Base-by-base conservation (phyloP, 2,797 vertebrate species). In the Propithecus perrieri region DNA sequence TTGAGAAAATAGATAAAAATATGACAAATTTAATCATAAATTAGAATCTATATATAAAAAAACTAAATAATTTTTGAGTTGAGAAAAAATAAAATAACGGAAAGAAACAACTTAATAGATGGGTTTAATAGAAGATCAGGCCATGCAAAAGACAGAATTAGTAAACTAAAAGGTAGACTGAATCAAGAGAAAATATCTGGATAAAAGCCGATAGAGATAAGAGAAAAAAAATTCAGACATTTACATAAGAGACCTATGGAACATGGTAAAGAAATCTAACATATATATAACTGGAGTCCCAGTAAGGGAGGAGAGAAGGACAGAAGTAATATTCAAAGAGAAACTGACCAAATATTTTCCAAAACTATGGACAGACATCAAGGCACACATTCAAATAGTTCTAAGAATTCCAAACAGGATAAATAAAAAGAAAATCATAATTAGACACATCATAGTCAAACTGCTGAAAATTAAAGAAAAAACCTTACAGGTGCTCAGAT, bases 251-350 rank as follows among this genome's bases (percentile, higher is more conserved):
- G 53, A 80, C 24, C 24, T 75, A 61, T 3, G 43, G 18, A 76
- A 46, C 28, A 86, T 53, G 33, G 30, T n/a, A 69, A 53, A 80
- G 33, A 53, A 63, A 69, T 89, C 35, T 71, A 86, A 65, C 33
- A 63, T 63, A 63, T 63, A 65, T 57, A 57, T 65, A 43, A 63
- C 2, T 87, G 35, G 50, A 92, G 12, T 89, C 7, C n/a, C 28
- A 67, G 61, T 57, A 85, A 24, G 1, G 57, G 50, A 92, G 18
- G 8, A 50, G 7, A 74, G 33, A 20, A 10, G 7, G 33, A 69
- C 38, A 59, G 65, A 94, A 87, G 57, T 69, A 87, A 33, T 53
- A 91, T 87, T 81, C 76, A 10, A 96, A 85, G 14, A 85, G 20
- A 75, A 53, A 33, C 2, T 61, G 48, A 53, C 24, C 50, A 92